Evolutionary conservation across 1,140 invertebrate genomes (phyloP), one percentile per base, ranked within the genome.

Genomic region (Telenomus remus): DNA sequence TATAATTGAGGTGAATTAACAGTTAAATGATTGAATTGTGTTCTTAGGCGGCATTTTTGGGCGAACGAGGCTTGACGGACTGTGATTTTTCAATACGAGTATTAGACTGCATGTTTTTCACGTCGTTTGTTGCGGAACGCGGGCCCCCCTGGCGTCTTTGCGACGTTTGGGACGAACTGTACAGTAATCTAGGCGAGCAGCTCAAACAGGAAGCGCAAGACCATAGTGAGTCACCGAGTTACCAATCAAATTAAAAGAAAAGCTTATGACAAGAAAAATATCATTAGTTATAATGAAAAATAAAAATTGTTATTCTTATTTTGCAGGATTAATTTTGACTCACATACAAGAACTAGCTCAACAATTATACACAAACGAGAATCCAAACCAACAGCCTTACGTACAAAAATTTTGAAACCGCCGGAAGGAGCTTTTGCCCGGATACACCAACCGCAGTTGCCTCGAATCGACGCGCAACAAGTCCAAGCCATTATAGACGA

Each of bases 31-130:
- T 27, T 27, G 19, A 27, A 27, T 15, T n/a, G n/a, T n/a, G n/a
- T n/a, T 44, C 43, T 8, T 34, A 94, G 91, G 95, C 97, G 27
- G 95, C 95, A 15, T 99, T 99, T 89, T 89, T 99, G 12, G 96
- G 97, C 4, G 93, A 96, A 76, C 90, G 96, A 54, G 94, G 94
- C 66, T 89, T 98, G 49, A 93, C 93, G 10, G 94, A 97, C 80
- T 97, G 96, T 86, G 96, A 97, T 81, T 99, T 99, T 89, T 92
- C 96, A 0, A 93, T 91, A 8, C 90, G 95, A 71, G 92, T 99
- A 0, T 88, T 99, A 35, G 96, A 98, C 82, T 97, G 96, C 79
- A 99, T 99, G 97, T 97, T 97, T 88, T 99, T 98, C 87, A 96
- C 95, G 49, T 92, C 94, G 15, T 97, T 99, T 87, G 95, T 99